Conservation (phyloP, 2,888 invertebrate genomes). For the Lasioglossum zephyrum region DNA sequence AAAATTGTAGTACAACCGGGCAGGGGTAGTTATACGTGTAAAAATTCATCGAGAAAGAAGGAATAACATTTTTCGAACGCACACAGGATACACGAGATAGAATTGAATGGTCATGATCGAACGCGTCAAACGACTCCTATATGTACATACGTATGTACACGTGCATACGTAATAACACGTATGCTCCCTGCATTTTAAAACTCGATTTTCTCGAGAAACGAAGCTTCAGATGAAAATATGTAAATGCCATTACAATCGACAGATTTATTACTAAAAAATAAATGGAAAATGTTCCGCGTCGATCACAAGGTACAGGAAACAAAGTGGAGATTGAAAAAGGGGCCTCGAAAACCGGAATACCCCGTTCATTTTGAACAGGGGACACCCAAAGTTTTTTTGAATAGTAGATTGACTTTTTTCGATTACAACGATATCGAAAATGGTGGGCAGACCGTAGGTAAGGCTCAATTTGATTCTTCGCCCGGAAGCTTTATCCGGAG, state of each 20-base stretch:
- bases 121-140: too few relatives aligned
- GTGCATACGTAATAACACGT: too few relatives aligned
- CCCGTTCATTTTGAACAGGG: neutral
- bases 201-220: too few relatives aligned
- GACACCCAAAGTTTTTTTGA: neutral
- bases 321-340: neutral
- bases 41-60: too few relatives aligned
- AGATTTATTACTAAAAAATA: neutral
- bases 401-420: neutral
- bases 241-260: neutral
- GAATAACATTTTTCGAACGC: too few relatives aligned
- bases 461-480: conserved; percentile 28
- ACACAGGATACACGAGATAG: too few relatives aligned
- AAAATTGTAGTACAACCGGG: too few relatives aligned
- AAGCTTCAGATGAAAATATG: too few relatives aligned
- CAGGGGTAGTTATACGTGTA: too few relatives aligned
- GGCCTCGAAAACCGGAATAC: neutral
- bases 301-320: neutral
- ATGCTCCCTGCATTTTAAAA: too few relatives aligned
- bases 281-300: neutral
- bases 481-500: conserved; percentile 44
- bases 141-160: too few relatives aligned
- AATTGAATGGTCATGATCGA: too few relatives aligned
- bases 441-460: neutral
- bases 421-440: neutral